Percentiles rank a stretch among this genome's conserved stretches.
Conservation (phyloP, 1,140 invertebrate species). For the Formica selysi region DNA sequence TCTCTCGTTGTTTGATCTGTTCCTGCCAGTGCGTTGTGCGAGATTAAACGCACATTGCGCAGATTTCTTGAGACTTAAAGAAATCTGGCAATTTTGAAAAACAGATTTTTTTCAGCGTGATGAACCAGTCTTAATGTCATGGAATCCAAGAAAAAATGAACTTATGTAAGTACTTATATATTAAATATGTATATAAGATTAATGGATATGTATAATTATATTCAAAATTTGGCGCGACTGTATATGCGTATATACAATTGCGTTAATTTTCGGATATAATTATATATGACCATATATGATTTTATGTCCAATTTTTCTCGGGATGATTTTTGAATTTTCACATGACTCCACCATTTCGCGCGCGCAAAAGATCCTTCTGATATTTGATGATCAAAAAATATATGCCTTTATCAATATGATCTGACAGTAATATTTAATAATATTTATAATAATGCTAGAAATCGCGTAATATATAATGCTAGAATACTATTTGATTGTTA, state of each 20-base stretch:
- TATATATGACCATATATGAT: too few relatives aligned
- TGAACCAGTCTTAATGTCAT: not conserved
- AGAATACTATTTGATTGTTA: not conserved
- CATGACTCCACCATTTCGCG: not conserved
- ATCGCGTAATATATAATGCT: not conserved
- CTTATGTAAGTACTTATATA: too few relatives aligned
- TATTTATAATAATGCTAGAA: not conserved
- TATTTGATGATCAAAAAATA: not conserved
- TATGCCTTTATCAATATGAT: not conserved
- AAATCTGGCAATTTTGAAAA: too few relatives aligned
- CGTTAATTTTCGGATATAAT: too few relatives aligned
- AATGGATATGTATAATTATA: too few relatives aligned
- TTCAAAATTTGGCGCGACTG: too few relatives aligned
- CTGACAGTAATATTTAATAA: not conserved
- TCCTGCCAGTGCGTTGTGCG: not conserved
- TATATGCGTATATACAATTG: too few relatives aligned
- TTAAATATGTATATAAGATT: too few relatives aligned
- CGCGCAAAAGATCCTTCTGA: not conserved
- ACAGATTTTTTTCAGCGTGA: too few relatives aligned
- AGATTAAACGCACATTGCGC: not conserved
- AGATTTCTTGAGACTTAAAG: not conserved
- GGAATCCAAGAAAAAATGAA: too few relatives aligned
- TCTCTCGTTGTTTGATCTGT: too few relatives aligned
- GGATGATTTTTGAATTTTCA: not conserved
- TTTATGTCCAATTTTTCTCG: too few relatives aligned